These are phyloP conservation scores for Saguinus oedipus DNA, from an alignment of 2,797 vertebrate species.

Conservation along the genomic window DNA sequence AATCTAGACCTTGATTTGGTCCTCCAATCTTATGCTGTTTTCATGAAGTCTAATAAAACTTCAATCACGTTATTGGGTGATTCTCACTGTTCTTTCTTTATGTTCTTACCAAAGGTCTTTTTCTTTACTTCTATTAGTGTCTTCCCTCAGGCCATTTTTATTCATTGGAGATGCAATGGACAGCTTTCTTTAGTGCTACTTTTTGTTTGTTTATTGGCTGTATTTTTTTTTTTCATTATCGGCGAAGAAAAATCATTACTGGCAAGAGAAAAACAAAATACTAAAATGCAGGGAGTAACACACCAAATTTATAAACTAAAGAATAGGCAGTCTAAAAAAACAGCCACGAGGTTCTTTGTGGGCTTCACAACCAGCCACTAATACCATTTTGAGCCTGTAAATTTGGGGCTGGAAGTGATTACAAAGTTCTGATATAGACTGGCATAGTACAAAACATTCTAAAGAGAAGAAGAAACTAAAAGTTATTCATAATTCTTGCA, in stretches of 20 bases:
- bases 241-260: neutral
- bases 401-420: neutral
- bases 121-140: neutral
- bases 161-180: neutral
- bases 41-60: neutral
- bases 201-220: neutral
- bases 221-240: neutral
- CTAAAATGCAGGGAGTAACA: neutral
- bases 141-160: neutral
- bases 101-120: neutral
- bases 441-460: neutral
- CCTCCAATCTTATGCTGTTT: neutral
- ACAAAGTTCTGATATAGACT: neutral
- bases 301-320: neutral
- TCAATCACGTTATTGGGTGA: neutral
- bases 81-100: neutral
- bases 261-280: neutral
- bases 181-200: neutral
- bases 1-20: neutral
- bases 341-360: neutral
- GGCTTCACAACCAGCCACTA: neutral
- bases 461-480: neutral
- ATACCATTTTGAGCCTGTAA: neutral
- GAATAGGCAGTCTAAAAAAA: neutral
- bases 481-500: neutral